Base-by-base conservation (phyloP, 2,113 vertebrate species). In the Sorex fumeus region DNA sequence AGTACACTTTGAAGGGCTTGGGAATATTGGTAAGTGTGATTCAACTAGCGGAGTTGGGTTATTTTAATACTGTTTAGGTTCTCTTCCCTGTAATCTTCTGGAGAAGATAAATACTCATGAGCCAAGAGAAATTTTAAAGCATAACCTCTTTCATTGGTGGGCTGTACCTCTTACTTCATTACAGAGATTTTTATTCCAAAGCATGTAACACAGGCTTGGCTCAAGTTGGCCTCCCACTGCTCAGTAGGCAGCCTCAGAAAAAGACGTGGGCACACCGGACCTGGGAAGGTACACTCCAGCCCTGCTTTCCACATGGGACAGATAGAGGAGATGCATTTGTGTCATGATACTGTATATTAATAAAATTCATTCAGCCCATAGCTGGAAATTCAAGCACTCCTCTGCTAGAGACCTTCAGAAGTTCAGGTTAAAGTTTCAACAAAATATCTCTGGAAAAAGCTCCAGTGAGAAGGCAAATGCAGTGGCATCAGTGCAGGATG, bases 51-150 rank as follows among this genome's bases (percentile, higher is more conserved):
- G n/a, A 82, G 34, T 64, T 45, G 32, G 64, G n/a, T 77, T 64
- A 72, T n/a, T 23, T 28, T 45, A 83, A 60, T 57, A 28, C 10
- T 92, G 34, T 40, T 78, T 85, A 11, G 36, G 77, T 18, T 85
- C 23, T 93, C 91, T 66, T 50, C 18, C 40, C 25, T 86, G 57
- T 50, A 36, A 74, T 69, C 7, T 62, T 76, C 25, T 50, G 8
- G 28, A 27, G 57, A 21, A 83, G 50, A 45, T 28, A 86, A 94
- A 78, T 30, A 69, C 21, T 27, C 13, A 8, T 0, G 5, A 9
- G 3, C 80, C 1, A 60, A 90, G n/a, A 84, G 60, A 69, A 84
- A 79, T 79, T n/a, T 28, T 43, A 72, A 91, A 85, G 21, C 18
- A 82, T 3, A 23, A 71, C 19, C 18, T 47, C 32, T 74, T 45